Conservation (phyloP, 2,113 vertebrate species). For the Ammodytes dubius region DNA sequence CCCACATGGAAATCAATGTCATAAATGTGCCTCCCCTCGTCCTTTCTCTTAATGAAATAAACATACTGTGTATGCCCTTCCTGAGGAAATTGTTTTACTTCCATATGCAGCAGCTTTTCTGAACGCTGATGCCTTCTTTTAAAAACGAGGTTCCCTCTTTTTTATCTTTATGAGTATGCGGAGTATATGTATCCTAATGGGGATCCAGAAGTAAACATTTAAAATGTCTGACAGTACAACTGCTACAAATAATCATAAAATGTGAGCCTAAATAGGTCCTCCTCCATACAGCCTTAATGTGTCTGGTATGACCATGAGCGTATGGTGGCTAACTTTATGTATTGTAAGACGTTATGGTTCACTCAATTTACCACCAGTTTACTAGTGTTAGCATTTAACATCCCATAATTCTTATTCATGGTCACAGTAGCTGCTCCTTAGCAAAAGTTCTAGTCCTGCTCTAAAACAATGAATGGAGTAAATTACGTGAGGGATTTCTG, state of each 20-base stretch:
- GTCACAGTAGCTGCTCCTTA: slow-evolving; percentile 5
- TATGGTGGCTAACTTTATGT: not conserved
- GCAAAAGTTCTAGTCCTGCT: not conserved
- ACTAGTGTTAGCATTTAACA: not conserved
- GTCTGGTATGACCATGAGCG: not conserved
- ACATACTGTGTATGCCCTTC: not conserved
- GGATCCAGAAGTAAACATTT: not conserved
- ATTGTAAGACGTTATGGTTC: not conserved
- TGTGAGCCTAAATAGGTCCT: too few relatives aligned
- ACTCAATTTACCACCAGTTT: not conserved
- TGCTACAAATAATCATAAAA: not conserved
- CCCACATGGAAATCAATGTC: slow-evolving; percentile 6
- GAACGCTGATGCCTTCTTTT: not conserved
- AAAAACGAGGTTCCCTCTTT: not conserved
- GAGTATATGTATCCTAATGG: not conserved
- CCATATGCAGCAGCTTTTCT: not conserved
- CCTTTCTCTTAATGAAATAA: not conserved
- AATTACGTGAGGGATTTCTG: slow-evolving; percentile 17
- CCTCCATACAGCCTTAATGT: not conserved
- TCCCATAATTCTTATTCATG: slow-evolving; percentile 3
- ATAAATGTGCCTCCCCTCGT: not conserved
- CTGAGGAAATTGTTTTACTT: not conserved
- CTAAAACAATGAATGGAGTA: slow-evolving; percentile 6
- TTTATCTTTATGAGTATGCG: too few relatives aligned
- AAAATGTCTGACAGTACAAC: not conserved